Base-by-base conservation (phyloP, 2,888 invertebrate genomes). In the Furcula furcula region DNA sequence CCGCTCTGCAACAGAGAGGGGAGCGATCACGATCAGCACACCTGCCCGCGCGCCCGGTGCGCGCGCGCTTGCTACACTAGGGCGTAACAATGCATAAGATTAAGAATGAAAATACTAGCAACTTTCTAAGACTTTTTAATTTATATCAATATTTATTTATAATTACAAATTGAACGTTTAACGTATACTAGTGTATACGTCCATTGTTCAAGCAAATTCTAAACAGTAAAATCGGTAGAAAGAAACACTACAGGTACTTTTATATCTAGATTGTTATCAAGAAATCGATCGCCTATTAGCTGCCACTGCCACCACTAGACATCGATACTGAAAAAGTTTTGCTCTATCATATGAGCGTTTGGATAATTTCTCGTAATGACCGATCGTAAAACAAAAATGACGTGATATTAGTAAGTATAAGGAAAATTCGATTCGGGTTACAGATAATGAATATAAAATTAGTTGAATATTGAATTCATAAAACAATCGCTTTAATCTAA, bases 1-100 rank as follows among this genome's bases (percentile, higher is more conserved):
- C 85, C 86, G 86, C 58, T 85, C 89, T 89, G 88, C 40, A 87
- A 86, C 77, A 79, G 63, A 62, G 79, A 78, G 81, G 79, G 85
- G 84, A 75, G 75, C 63, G 71, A 65, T 74, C 69, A 76, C 53
- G 65, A 60, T 64, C 66, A 71, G 76, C 77, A 76, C 85, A 86
- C 86, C 85, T 84, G 85, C 85, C 73, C 47, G 65, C 55, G 67
- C 67, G 68, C 65, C 26, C 40, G 38, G 58, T 51, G 55, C 63
- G 58, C 27, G 2, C 12, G 45, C 50, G 51, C 48, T 42, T 56
- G 31, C n/a, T n/a, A n/a, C 27, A 39, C 37, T 33, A 25, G 30
- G 35, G 35, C 31, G 35, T 36, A 33, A 29, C 10, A 25, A 41
- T 11, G 7, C 29, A 33, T 26, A 43, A 29, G 31, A 37, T 9